These are phyloP conservation scores for Stramonita haemastoma DNA, from an alignment of 2,888 invertebrate genomes.

Conservation along the genomic window DNA sequence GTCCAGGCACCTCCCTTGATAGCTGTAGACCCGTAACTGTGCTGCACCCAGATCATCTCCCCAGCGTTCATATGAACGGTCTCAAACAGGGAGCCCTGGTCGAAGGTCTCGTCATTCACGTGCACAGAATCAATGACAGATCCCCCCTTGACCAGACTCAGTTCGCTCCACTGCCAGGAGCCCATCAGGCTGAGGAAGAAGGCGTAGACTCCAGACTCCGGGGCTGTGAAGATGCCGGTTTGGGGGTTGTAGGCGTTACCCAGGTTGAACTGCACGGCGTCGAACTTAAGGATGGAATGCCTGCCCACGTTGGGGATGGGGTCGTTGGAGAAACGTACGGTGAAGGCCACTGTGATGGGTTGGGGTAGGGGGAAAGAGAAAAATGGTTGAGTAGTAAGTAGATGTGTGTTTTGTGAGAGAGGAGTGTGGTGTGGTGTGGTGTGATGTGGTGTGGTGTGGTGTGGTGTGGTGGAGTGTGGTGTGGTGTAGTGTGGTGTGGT, in stretches of 20 bases:
- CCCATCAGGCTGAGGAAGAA: slow-evolving; percentile 30
- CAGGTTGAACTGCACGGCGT: slow-evolving; percentile 7
- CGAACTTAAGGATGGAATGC: slow-evolving; percentile 23
- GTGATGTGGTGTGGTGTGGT: too few relatives aligned
- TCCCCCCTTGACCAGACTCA: not conserved
- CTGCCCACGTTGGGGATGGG: slow-evolving; percentile 22
- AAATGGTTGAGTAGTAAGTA: not conserved
- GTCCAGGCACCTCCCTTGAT: slow-evolving; percentile 27
- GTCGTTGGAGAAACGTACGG: slow-evolving; percentile 22
- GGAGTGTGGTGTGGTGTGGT: not conserved
- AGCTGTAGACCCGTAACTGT: not conserved
- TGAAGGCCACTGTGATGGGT: slow-evolving; percentile 25
- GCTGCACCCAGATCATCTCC: slow-evolving; percentile 21
- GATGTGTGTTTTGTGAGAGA: not conserved
- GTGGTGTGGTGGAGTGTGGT: too few relatives aligned
- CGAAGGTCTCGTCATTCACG: not conserved
- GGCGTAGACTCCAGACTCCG: slow-evolving; percentile 27
- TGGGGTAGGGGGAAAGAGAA: not conserved
- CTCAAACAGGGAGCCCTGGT: slow-evolving; percentile 10
- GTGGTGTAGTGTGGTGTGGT: too few relatives aligned
- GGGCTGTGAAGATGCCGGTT: slow-evolving; percentile 34
- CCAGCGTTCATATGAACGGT: slow-evolving; percentile 3
- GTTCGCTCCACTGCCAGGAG: not conserved
- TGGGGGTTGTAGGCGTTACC: not conserved
- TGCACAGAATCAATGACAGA: not conserved